Percentiles rank a stretch among this genome's conserved stretches.
These are phyloP conservation scores for Zaprionus obscuricornis DNA, from an alignment of 2,888 invertebrate species.

Conservation along the genomic window DNA sequence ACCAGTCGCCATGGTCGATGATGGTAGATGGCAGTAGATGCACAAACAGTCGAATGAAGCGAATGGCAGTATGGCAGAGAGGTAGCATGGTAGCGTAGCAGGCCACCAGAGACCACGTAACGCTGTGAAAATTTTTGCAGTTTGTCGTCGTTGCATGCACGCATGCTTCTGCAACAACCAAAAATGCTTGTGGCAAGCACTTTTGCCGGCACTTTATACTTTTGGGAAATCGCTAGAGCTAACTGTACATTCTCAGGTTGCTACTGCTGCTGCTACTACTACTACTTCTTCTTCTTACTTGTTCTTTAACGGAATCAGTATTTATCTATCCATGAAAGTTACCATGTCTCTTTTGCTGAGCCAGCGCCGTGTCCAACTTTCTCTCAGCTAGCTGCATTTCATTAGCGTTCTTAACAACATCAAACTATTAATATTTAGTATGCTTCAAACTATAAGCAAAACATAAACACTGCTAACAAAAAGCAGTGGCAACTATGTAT, in stretches of 20 bases:
- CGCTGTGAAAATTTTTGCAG: constrained; percentile 58
- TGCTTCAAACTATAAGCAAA: constrained; percentile 56
- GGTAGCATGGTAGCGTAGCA: not conserved
- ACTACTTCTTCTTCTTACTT: too few species aligned
- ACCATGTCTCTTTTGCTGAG: constrained; percentile 14
- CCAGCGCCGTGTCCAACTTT: constrained; percentile 15
- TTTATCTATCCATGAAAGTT: constrained; percentile 49
- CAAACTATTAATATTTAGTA: constrained; percentile 68
- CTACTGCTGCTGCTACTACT: too few species aligned
- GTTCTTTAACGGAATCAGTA: constrained; percentile 35
- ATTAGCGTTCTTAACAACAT: constrained; percentile 68
- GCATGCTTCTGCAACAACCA: constrained; percentile 56
- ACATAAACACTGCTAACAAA: constrained; percentile 52
- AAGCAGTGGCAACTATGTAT: not conserved
- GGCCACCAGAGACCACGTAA: constrained; percentile 53
- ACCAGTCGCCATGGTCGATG: constrained; percentile 38
- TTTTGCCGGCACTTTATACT: constrained; percentile 57
- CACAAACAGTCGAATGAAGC: constrained; percentile 1
- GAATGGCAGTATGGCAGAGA: too few species aligned
- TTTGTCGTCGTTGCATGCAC: constrained; percentile 72
- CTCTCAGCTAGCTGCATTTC: constrained; percentile 59
- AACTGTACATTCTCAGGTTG: constrained; percentile 49
- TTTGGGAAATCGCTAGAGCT: constrained; percentile 35
- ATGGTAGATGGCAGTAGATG: constrained; percentile 8
- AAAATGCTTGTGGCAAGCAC: constrained; percentile 68